Conservation (phyloP, 2,797 vertebrate species). For the Cynodonichthys magdalenae region DNA sequence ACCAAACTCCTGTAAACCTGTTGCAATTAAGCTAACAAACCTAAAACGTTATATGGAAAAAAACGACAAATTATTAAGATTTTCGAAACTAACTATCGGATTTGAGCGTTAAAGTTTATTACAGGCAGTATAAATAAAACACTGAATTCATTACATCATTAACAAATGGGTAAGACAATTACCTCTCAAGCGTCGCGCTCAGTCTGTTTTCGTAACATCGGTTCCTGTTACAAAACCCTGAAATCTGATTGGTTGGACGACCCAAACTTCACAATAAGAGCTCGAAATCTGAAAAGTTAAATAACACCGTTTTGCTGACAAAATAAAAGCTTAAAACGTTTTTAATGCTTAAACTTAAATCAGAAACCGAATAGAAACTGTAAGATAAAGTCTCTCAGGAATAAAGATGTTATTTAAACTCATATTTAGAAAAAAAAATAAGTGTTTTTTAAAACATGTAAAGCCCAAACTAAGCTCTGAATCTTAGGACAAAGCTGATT, state of each 20-base stretch:
- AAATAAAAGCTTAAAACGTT: not conserved
- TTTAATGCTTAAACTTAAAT: no score
- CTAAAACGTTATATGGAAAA: no score
- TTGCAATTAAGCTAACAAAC: no score
- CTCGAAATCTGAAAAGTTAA: no score
- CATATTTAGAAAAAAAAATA: no score
- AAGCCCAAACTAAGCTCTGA: no score
- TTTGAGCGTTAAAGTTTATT: not conserved
- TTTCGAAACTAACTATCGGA: not conserved
- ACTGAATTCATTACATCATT: not conserved
- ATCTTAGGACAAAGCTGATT: no score
- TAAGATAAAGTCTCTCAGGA: no score
- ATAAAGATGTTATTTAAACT: no score
- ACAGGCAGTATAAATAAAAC: not conserved
- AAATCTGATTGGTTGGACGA: conserved; percentile 46
- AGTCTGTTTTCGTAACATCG: conserved; percentile 20
- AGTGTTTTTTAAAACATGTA: no score
- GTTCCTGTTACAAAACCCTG: conserved; percentile 40
- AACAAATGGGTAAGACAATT: not conserved
- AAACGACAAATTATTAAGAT: no score
- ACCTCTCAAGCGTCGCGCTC: conserved; percentile 6
- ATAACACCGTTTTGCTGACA: not conserved
- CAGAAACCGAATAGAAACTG: no score
- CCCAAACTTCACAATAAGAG: conserved; percentile 52
- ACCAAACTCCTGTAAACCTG: conserved; percentile 8